These are phyloP conservation scores for Cenopis cana DNA, from an alignment of 2,888 invertebrate genomes.

Conservation along the genomic window DNA sequence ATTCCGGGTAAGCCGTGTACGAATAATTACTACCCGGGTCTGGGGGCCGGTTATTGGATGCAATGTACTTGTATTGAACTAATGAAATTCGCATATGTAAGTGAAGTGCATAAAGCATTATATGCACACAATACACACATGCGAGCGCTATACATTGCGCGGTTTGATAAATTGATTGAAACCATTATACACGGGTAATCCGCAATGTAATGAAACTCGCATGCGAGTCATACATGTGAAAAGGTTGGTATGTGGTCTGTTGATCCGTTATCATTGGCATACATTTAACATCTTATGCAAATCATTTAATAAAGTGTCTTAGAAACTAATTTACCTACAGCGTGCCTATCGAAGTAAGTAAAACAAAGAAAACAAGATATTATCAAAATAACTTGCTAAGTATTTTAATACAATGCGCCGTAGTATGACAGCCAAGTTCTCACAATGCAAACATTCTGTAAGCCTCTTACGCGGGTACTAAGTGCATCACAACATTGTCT, in stretches of 20 bases:
- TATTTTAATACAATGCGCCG: slow-evolving; percentile 17
- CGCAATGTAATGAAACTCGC: too few species aligned
- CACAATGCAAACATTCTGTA: slow-evolving; percentile 33
- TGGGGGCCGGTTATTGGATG: slow-evolving; percentile 17
- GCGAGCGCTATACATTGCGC: too few species aligned
- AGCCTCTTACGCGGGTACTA: slow-evolving; percentile 22
- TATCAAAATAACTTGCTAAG: slow-evolving; percentile 9
- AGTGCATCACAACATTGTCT: slow-evolving; percentile 35
- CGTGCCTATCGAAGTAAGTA: background rate
- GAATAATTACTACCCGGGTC: slow-evolving; percentile 58
- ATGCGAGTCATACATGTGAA: too few species aligned
- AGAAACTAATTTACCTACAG: background rate
- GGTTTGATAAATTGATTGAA: too few species aligned
- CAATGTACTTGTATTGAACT: background rate
- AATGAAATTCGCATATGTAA: background rate
- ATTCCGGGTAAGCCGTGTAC: slow-evolving; percentile 50
- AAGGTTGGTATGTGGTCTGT: too few species aligned
- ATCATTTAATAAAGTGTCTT: background rate
- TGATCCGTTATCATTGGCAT: too few species aligned
- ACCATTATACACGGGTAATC: too few species aligned
- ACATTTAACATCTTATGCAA: background rate
- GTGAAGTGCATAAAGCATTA: too few species aligned
- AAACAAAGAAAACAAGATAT: slow-evolving; percentile 6
- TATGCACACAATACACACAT: too few species aligned
- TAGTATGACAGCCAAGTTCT: slow-evolving; percentile 27